Evolutionary conservation across 2,797 vertebrate species (phyloP), one percentile per base, ranked within the genome.

Genomic region (Cottoperca gobio): DNA sequence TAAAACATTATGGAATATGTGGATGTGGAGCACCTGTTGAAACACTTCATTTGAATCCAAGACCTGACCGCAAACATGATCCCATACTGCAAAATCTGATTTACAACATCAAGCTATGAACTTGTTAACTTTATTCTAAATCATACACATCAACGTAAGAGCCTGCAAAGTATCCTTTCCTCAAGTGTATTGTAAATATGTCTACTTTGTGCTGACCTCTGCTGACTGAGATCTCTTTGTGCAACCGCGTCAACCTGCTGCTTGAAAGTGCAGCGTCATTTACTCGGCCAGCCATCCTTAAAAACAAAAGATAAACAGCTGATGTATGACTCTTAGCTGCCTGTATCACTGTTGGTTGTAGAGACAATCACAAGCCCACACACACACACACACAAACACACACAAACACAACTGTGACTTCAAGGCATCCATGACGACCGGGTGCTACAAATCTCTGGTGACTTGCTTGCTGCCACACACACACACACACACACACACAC

Each of bases 161-260:
- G n/a, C 50, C 10, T 55, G 9, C 33, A 42, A 31, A 46, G 33
- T 33, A 12, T 65, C 62, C 31, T 54, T 54, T 60, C 53, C 55
- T 60, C 39, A 24, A 50, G 11, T 49, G 68, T 57, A 79, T 46
- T 59, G 37, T 48, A 72, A 70, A 76, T 87, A 68, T 50, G 62
- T 86, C 75, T 82, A 88, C 76, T 91, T 90, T 81, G 70, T 89
- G 60, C 88, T 91, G 89, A 89, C 89, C 89, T 91, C 89, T 90
- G 84, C 90, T 89, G 90, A 91, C 88, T 76, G 87, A 83, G 70
- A 62, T 85, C 63, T 75, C 82, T 79, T 85, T 90, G 85, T 89
- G 87, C 90, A 89, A 59, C 81, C 2, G 3, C 53, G 54, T 60
- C 79, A 61, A 60, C 49, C 52, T 69, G 54, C 46, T 33, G 59